Evolutionary conservation across 2,113 vertebrate species (phyloP).

Genomic region (Tragelaphus strepsiceros): DNA sequence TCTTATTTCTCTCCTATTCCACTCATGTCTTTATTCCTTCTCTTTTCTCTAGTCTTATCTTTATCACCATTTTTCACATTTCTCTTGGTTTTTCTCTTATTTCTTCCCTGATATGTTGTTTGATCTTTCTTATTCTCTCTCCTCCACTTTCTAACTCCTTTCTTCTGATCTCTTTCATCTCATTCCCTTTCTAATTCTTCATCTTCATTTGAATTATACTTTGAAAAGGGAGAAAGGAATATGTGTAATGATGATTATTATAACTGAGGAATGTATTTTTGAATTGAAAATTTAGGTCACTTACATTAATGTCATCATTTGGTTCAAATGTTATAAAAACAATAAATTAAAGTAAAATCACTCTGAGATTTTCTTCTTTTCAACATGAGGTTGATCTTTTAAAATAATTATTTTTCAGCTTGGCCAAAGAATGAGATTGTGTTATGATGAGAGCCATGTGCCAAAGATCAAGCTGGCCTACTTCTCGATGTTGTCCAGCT

Average conservation of each 20-base stretch:
- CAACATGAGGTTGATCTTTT: background rate
- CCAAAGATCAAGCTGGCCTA: conserved; percentile 27
- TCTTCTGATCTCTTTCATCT: background rate
- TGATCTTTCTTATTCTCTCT: background rate
- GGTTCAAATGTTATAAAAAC: background rate
- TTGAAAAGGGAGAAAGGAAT: background rate
- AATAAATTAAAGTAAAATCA: background rate
- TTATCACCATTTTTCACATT: background rate
- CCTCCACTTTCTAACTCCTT: background rate
- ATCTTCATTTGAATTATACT: background rate
- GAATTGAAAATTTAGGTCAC: background rate
- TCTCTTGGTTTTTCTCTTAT: background rate
- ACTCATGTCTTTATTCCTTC: background rate
- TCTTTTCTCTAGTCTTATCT: background rate
- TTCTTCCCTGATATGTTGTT: background rate
- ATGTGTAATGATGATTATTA: background rate
- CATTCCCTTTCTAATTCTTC: background rate
- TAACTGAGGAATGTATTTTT: background rate
- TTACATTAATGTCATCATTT: background rate
- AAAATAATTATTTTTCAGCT: background rate
- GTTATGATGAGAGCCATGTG: background rate
- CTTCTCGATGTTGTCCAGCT: background rate
- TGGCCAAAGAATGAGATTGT: background rate
- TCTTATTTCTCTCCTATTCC: background rate
- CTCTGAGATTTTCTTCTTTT: background rate